phyloP scores from a whole-genome alignment of 2,113 vertebrate species.

The Lepus americanus region DNA sequence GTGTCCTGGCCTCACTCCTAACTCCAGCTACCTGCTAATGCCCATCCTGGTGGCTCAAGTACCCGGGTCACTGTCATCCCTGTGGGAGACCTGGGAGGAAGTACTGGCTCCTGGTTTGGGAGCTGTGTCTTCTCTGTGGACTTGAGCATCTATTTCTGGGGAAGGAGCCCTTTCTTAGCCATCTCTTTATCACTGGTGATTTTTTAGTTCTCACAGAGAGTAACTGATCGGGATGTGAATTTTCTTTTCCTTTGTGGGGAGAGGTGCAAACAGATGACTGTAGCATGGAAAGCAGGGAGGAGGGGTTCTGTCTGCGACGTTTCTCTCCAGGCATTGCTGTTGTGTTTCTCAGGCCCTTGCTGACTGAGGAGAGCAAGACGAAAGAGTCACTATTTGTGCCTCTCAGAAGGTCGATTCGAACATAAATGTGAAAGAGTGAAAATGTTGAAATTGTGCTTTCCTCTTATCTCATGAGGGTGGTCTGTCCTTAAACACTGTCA shows the following conservation, averaged over 20 bases:
- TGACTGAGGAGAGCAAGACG: not conserved
- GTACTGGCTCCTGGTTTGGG: no score
- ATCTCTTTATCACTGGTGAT: not conserved
- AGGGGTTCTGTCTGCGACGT: not conserved
- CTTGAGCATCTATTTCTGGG: not conserved
- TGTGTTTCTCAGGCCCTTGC: not conserved
- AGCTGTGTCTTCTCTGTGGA: not conserved
- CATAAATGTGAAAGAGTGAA: not conserved
- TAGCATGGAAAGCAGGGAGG: not conserved
- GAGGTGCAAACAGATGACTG: not conserved
- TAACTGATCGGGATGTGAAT: not conserved
- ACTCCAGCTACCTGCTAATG: no score
- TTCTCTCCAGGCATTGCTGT: not conserved
- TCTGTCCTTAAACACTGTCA: not conserved
- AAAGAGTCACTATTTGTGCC: not conserved
- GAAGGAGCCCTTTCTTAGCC: not conserved
- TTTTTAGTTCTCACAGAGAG: constrained; percentile 30
- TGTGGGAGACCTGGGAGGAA: no score
- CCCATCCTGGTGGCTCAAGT: no score
- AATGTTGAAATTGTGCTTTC: not conserved
- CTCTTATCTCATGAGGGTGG: not conserved
- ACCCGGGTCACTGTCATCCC: no score
- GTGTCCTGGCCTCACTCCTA: no score
- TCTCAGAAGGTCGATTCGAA: not conserved
- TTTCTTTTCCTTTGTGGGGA: not conserved